Evolutionary conservation across 2,113 vertebrate species (phyloP).

Genomic region (Cairina moschata): DNA sequence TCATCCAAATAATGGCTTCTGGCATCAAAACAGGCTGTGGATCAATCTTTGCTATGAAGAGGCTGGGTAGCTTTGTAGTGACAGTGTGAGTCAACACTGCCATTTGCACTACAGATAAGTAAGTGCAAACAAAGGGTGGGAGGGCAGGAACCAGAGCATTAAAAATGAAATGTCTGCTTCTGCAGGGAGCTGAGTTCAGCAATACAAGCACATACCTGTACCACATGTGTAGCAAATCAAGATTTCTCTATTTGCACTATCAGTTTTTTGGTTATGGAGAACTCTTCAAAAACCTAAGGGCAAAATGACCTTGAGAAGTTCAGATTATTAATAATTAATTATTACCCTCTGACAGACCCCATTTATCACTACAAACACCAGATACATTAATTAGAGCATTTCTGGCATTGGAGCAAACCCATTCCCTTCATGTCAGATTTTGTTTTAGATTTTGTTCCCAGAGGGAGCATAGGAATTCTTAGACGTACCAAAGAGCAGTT

Average conservation of each 20-base stretch:
- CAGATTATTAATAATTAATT: constrained; percentile 49
- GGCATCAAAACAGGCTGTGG: not conserved
- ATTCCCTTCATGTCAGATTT: constrained; percentile 9
- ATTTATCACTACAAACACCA: constrained; percentile 55
- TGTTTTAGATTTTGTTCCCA: constrained; percentile 1
- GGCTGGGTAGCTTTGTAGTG: not conserved
- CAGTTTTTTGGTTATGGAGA: not conserved
- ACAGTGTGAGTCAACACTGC: not conserved
- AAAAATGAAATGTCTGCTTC: not conserved
- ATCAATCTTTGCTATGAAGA: not conserved
- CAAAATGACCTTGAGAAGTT: constrained; percentile 52
- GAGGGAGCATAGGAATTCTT: not conserved
- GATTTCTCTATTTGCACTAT: constrained; percentile 11
- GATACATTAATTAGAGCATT: constrained; percentile 43
- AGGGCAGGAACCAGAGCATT: not conserved
- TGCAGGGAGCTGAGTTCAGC: not conserved
- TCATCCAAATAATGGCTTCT: not conserved
- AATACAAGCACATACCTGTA: not conserved
- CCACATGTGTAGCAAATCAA: not conserved
- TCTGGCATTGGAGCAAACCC: not conserved
- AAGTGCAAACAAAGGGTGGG: not conserved
- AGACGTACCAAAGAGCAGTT: not conserved
- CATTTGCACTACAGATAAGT: not conserved
- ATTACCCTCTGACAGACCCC: constrained; percentile 33
- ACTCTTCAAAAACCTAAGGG: constrained; percentile 1